Conservation (phyloP, 2,888 invertebrate species). For the Polyommatus iphigenia region DNA sequence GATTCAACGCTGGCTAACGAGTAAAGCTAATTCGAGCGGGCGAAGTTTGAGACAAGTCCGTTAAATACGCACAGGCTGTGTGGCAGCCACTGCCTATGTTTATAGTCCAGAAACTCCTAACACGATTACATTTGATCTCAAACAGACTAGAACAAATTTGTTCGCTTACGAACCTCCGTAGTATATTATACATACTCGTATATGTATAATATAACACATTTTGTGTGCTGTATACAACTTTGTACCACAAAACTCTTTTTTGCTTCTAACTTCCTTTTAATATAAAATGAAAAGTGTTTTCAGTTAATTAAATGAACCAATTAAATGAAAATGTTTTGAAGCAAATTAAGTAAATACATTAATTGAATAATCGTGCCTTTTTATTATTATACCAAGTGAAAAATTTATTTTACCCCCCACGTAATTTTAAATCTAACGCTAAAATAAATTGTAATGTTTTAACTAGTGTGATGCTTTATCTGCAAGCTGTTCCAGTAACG, state of each 20-base stretch:
- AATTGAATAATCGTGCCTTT: not conserved
- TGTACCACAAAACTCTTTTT: not conserved
- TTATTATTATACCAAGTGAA: not conserved
- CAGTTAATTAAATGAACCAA: not conserved
- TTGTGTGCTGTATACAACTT: constrained; percentile 37
- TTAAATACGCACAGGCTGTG: constrained; percentile 35
- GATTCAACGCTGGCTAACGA: not conserved
- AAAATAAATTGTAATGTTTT: not conserved
- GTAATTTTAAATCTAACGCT: not conserved
- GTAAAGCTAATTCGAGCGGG: not conserved
- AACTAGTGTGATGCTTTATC: not conserved
- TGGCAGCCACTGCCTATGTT: constrained; percentile 3
- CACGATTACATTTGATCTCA: constrained; percentile 51
- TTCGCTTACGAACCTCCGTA: constrained; percentile 58
- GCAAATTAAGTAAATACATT: not conserved
- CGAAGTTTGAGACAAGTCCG: constrained; percentile 24
- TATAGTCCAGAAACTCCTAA: constrained; percentile 41
- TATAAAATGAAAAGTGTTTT: not conserved
- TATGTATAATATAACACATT: constrained; percentile 26
- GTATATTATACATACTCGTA: constrained; percentile 36
- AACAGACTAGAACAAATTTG: constrained; percentile 61
- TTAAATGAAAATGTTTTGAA: not conserved
- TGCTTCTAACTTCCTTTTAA: not conserved
- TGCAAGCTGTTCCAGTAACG: not conserved
- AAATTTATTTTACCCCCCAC: not conserved